These are phyloP conservation scores for Xestia xanthographa DNA, from an alignment of 2,888 invertebrate genomes.

Conservation along the genomic window DNA sequence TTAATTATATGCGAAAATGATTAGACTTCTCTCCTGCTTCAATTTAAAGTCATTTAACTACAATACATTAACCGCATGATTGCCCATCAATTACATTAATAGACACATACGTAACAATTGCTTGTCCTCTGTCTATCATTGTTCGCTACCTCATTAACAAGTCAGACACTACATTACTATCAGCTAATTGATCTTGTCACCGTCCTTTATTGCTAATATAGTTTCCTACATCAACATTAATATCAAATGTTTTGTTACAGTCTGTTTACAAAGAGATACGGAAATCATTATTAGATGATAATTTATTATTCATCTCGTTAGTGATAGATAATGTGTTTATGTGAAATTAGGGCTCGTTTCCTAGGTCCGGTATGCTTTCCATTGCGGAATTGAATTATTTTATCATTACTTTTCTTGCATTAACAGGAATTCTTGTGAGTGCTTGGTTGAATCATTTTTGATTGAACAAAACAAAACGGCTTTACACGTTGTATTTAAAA, in stretches of 20 bases:
- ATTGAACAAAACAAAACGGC: not conserved
- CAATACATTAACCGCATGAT: conserved; percentile 42
- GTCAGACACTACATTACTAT: conserved; percentile 54
- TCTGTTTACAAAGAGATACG: conserved; percentile 78
- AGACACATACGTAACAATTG: conserved; percentile 57
- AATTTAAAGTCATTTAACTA: conserved; percentile 25
- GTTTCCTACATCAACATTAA: conserved; percentile 73
- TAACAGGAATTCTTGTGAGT: not conserved
- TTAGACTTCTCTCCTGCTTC: not conserved
- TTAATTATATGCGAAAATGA: conserved; percentile 3
- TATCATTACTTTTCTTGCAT: not conserved
- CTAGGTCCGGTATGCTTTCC: conserved; percentile 53
- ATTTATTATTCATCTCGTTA: conserved; percentile 64
- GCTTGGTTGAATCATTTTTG: not conserved
- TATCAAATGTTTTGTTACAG: conserved; percentile 79
- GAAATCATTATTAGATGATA: conserved; percentile 78
- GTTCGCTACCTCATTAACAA: conserved; percentile 63
- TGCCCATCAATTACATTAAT: conserved; percentile 48
- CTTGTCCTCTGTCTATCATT: conserved; percentile 65
- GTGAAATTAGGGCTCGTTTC: conserved; percentile 54
- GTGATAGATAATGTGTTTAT: conserved; percentile 65
- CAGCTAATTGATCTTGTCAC: conserved; percentile 71
- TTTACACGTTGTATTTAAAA: not conserved
- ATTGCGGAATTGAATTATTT: conserved; percentile 27
- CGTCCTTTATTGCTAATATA: conserved; percentile 72